Evolutionary conservation across 2,888 invertebrate species (phyloP).

Genomic region (Eupithecia subfuscata): DNA sequence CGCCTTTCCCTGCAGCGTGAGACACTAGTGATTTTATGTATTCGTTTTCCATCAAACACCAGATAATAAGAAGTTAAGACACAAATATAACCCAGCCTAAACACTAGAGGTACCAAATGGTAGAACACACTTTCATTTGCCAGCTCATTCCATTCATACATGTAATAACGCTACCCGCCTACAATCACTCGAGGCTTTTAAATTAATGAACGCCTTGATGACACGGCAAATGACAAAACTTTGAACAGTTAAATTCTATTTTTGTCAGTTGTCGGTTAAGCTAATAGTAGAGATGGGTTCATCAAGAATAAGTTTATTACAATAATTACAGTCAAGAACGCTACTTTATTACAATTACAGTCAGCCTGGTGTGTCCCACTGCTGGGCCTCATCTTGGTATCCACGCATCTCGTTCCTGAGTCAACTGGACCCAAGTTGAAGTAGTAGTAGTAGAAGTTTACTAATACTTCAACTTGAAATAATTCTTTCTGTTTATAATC

Average conservation of each 20-base stretch:
- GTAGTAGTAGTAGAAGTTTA: too few relatives aligned
- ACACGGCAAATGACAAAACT: conserved; percentile 16
- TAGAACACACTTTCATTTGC: conserved; percentile 10
- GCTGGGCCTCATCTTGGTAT: too few relatives aligned
- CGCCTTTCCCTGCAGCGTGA: background rate
- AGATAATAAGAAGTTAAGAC: background rate
- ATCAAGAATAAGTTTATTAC: too few relatives aligned
- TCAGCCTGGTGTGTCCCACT: background rate
- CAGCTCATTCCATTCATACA: conserved; percentile 15
- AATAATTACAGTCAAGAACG: too few relatives aligned
- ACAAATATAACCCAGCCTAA: background rate
- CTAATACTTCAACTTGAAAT: too few relatives aligned
- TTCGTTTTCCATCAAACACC: background rate
- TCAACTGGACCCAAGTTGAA: too few relatives aligned
- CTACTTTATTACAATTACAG: background rate
- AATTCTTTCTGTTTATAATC: too few relatives aligned
- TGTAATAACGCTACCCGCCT: conserved; percentile 19
- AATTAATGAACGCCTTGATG: conserved; percentile 18
- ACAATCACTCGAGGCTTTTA: conserved; percentile 23
- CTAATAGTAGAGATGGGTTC: background rate
- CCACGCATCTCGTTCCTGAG: too few relatives aligned
- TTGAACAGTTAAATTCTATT: background rate
- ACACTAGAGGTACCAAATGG: conserved; percentile 18
- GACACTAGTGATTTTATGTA: background rate
- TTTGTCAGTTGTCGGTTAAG: background rate